These are phyloP conservation scores for Tenthredo scrophulariae DNA, from an alignment of 2,888 invertebrate genomes.

Conservation along the genomic window DNA sequence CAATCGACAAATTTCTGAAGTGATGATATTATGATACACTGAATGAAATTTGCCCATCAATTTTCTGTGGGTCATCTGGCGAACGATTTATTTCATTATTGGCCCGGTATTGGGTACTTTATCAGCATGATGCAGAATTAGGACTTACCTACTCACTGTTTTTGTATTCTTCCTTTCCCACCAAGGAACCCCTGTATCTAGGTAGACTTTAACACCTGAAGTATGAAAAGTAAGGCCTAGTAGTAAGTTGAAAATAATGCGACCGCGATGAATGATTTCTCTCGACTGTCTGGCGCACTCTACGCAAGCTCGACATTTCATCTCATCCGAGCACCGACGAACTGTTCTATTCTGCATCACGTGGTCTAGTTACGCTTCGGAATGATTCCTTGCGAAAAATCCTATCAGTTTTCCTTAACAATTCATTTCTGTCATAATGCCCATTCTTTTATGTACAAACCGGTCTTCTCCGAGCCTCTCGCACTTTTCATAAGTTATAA, in stretches of 20 bases:
- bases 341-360: constrained; percentile 39
- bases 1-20: neutral
- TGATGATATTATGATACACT: neutral
- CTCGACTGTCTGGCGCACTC: constrained; percentile 37
- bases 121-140: neutral
- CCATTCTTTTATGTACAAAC: neutral
- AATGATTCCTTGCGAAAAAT: constrained; percentile 1
- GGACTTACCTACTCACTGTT: constrained; percentile 16
- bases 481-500: neutral
- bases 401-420: neutral
- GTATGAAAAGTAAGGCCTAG: neutral
- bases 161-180: neutral
- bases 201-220: neutral
- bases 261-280: constrained; percentile 45
- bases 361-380: constrained; percentile 41
- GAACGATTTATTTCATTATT: neutral
- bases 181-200: neutral
- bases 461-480: neutral
- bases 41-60: neutral
- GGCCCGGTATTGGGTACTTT: neutral
- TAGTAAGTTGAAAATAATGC: constrained; percentile 28
- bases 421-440: neutral
- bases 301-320: constrained; percentile 32
- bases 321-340: constrained; percentile 19
- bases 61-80: neutral